Conservation (phyloP, 1,140 invertebrate species). For the Frieseomelitta varia region DNA sequence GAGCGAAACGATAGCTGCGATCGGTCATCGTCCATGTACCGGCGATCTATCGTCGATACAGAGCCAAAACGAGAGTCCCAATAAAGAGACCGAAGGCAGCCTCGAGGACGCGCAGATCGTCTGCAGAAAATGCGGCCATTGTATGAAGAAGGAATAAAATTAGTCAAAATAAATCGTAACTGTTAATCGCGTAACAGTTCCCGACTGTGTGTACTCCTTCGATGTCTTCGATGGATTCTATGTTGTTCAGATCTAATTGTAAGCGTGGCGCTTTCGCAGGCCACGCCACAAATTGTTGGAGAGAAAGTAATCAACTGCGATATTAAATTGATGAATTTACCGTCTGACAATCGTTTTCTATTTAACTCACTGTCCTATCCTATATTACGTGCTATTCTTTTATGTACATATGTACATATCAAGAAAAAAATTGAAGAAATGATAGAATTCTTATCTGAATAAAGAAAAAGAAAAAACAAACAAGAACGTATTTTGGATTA, state of each 20-base stretch:
- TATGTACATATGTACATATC: no score
- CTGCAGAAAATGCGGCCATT: conserved; percentile 76
- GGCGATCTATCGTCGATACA: conserved; percentile 41
- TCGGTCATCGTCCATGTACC: conserved; percentile 64
- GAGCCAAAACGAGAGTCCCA: background rate
- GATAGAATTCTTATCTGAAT: background rate
- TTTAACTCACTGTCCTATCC: background rate
- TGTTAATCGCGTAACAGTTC: background rate
- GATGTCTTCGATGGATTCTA: conserved; percentile 55
- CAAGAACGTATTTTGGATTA: background rate
- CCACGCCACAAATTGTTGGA: conserved; percentile 16
- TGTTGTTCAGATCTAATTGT: conserved; percentile 45
- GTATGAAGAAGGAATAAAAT: conserved; percentile 66
- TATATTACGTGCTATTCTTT: no score
- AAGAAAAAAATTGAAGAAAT: background rate
- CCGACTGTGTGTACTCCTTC: conserved; percentile 22
- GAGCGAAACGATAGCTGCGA: conserved; percentile 78
- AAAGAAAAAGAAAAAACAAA: no score
- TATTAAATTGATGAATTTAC: conserved; percentile 47
- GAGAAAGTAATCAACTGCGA: conserved; percentile 42
- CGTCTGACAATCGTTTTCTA: background rate
- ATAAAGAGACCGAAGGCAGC: conserved; percentile 33
- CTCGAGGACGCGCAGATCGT: conserved; percentile 34
- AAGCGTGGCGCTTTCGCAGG: conserved; percentile 26
- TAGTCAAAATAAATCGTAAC: background rate